A percentile compares a stretch with the other conserved stretches of the same genome.
phyloP scores from a whole-genome alignment of 2,797 vertebrate species.

The Anisognathus igniventris region DNA sequence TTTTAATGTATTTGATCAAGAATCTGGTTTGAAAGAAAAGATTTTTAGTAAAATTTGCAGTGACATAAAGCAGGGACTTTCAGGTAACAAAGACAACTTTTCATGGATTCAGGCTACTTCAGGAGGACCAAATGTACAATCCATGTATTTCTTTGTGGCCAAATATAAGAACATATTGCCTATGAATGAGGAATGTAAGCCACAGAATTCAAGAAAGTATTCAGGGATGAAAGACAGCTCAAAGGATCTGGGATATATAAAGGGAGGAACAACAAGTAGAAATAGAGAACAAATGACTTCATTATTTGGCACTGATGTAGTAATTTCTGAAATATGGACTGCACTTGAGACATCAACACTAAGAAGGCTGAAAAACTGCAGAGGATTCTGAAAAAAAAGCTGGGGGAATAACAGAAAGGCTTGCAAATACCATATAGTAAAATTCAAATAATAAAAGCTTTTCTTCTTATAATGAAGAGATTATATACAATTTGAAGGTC shows the following conservation, averaged over 20 bases:
- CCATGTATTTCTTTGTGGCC: not conserved
- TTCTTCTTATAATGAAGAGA: not conserved
- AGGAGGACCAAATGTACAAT: not conserved
- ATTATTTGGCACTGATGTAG: constrained; percentile 39
- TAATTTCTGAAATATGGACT: constrained; percentile 32
- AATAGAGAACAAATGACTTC: constrained; percentile 56
- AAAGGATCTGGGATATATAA: constrained; percentile 28
- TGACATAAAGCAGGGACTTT: not conserved
- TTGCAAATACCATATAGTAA: not conserved
- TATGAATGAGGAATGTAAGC: not conserved
- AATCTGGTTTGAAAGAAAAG: not conserved
- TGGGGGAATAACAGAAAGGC: not conserved
- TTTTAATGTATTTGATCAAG: not conserved
- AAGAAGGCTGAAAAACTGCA: constrained; percentile 27
- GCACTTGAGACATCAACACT: constrained; percentile 20
- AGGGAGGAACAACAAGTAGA: constrained; percentile 37
- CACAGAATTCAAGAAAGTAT: not conserved
- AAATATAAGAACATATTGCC: not conserved
- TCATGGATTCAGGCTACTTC: not conserved
- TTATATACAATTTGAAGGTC: not conserved
- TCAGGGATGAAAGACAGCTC: not conserved
- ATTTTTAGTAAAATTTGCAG: not conserved
- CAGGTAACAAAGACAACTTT: not conserved
- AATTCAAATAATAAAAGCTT: not conserved
- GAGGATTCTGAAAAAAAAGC: not conserved